Evolutionary conservation across 2,797 vertebrate genomes (phyloP), one percentile per base, ranked within the genome.

Genomic region (Strix occidentalis): DNA sequence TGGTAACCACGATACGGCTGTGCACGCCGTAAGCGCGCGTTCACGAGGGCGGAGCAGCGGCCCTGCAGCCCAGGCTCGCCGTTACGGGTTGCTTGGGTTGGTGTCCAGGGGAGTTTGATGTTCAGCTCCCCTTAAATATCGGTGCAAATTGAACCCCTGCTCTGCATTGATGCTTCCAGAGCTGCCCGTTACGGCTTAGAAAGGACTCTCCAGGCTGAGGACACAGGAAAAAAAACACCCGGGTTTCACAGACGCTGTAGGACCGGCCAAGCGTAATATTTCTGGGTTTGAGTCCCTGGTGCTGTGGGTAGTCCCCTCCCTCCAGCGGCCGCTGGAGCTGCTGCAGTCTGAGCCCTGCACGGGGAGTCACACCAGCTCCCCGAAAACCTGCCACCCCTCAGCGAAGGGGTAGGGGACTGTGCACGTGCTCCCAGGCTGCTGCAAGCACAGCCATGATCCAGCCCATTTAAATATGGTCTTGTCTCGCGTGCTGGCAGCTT

Each of bases 311-410:
- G 21, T 77, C 72, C 76, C 20, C 87, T 94, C 95, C 96, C 86
- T 95, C 95, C 94, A 89, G 95, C 12, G 84, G 95, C 77, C 7
- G 0, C 80, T 6, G 61, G 53, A 84, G 92, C 83, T 71, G 86
- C 90, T 95, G 92, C 94, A 94, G 29, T 3, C 48, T 0, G 15
- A 70, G 85, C 43, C n/a, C 37, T 10, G 69, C 31, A 2, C 11
- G 0, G n/a, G 54, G 2, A 51, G 8, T 28, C 12, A 1, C 53
- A 9, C 31, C 76, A 45, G 53, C 54, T 29, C 46, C 60, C 24
- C 3, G 3, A 41, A 48, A 45, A 45, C 1, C 45, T 46, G 64
- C 35, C 66, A 20, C 33, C 50, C 25, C 25, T 28, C 46, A 19
- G 23, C 13, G 0, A 7, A 33, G 26, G 19, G 28, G 29, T 20